Evolutionary conservation across 1,140 invertebrate genomes (phyloP).

Genomic region (Bombus confusus): DNA sequence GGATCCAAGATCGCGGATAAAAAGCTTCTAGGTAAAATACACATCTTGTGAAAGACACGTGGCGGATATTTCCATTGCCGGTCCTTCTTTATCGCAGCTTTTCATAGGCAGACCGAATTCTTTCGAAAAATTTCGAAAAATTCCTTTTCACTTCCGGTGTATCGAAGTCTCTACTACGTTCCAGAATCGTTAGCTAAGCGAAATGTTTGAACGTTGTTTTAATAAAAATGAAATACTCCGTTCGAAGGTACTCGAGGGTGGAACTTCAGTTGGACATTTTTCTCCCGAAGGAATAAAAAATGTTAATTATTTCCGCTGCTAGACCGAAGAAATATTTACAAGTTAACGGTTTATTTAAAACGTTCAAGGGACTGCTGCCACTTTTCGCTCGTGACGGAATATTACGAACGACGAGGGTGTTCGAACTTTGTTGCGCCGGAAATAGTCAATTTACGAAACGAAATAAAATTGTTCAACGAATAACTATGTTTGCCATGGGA

Average conservation of each 20-base stretch:
- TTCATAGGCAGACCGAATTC: no score
- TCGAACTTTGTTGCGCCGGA: neutral
- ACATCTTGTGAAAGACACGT: no score
- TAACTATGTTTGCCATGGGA: neutral
- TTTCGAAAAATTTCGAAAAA: neutral
- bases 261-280: neutral
- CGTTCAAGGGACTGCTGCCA: neutral
- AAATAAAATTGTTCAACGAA: neutral
- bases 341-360: no score
- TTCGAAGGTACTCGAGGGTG: neutral
- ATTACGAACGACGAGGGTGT: no score
- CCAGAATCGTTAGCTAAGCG: no score
- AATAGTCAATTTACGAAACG: neutral
- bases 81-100: no score
- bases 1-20: no score
- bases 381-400: neutral
- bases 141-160: no score
- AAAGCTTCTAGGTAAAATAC: no score
- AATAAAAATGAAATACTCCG: neutral
- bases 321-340: neutral
- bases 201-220: neutral
- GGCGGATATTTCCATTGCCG: no score
- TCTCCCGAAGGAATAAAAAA: neutral
- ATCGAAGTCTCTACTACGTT: no score
- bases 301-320: neutral